Conservation (phyloP, 2,888 invertebrate species). For the Pandemis cinnamomeana region DNA sequence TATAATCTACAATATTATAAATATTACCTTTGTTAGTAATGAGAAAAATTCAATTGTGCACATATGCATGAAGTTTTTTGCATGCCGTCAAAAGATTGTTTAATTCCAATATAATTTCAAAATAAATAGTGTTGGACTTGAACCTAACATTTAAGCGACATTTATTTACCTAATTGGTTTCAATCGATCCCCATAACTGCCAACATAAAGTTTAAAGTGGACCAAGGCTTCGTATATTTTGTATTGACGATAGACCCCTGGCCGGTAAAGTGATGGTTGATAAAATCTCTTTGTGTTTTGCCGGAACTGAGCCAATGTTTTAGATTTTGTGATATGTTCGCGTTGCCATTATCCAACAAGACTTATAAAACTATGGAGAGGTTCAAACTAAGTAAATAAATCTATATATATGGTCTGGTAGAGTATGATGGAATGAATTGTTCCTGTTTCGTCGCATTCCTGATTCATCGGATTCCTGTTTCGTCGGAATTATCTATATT, state of each 20-base stretch:
- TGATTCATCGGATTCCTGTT: no score
- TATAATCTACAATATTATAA: no score
- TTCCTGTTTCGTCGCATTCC: no score
- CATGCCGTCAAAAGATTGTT: no score
- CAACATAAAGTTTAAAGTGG: background rate
- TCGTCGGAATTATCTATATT: no score
- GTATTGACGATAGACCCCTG: background rate
- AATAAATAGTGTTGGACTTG: slow-evolving; percentile 1
- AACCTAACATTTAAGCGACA: background rate
- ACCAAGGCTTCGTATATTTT: background rate
- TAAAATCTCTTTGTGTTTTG: slow-evolving; percentile 24
- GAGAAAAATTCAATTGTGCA: no score
- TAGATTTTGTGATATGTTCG: slow-evolving; percentile 24
- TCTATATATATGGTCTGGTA: no score
- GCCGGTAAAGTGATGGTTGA: slow-evolving; percentile 2
- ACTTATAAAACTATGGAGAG: background rate
- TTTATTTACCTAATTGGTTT: background rate
- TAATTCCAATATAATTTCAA: background rate
- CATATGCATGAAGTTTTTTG: no score
- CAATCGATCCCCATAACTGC: background rate
- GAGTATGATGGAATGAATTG: no score
- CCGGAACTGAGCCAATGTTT: slow-evolving; percentile 24
- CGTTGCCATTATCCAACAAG: slow-evolving; percentile 8
- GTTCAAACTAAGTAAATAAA: background rate
- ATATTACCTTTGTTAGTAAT: no score